A percentile compares a stretch with the other conserved stretches of the same genome.
These are phyloP conservation scores for Monopis laevigella DNA, from an alignment of 2,888 invertebrate genomes.

Conservation along the genomic window DNA sequence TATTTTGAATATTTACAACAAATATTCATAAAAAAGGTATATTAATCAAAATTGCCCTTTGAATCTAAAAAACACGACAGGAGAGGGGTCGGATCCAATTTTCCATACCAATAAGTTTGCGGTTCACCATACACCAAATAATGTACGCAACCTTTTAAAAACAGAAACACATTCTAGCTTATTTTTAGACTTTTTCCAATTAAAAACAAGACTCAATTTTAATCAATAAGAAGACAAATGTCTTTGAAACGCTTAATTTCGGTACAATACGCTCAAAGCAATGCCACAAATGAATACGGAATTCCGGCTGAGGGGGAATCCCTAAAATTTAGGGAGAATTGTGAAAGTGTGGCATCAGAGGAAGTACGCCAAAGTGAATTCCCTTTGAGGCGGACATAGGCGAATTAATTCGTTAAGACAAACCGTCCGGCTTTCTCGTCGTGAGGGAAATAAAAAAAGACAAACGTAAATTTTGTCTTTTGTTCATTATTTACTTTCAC, in stretches of 20 bases:
- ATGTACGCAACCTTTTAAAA: too few relatives aligned
- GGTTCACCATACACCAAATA: too few relatives aligned
- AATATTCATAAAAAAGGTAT: too few relatives aligned
- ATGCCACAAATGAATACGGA: constrained; percentile 56
- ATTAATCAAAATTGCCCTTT: constrained; percentile 31
- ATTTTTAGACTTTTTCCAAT: too few relatives aligned
- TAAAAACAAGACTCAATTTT: neutral
- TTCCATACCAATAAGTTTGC: constrained; percentile 27
- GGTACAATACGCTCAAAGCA: constrained; percentile 55
- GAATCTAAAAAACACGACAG: constrained; percentile 28
- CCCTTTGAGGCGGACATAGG: constrained; percentile 29
- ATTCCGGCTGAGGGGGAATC: constrained; percentile 41
- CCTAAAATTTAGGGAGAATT: constrained; percentile 24
- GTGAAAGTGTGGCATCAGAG: constrained; percentile 18
- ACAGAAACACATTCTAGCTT: too few relatives aligned
- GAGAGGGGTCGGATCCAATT: constrained; percentile 26
- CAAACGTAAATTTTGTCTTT: constrained; percentile 15
- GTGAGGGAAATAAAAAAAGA: constrained; percentile 39
- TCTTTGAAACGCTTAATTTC: constrained; percentile 45
- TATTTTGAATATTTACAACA: too few relatives aligned
- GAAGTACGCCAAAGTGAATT: constrained; percentile 36
- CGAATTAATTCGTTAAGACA: constrained; percentile 47
- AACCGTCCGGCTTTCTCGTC: constrained; percentile 26
- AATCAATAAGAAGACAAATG: neutral
- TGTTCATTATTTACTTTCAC: constrained; percentile 10